Conservation (phyloP, 2,113 vertebrate species). For the Anser brachyrhynchus region DNA sequence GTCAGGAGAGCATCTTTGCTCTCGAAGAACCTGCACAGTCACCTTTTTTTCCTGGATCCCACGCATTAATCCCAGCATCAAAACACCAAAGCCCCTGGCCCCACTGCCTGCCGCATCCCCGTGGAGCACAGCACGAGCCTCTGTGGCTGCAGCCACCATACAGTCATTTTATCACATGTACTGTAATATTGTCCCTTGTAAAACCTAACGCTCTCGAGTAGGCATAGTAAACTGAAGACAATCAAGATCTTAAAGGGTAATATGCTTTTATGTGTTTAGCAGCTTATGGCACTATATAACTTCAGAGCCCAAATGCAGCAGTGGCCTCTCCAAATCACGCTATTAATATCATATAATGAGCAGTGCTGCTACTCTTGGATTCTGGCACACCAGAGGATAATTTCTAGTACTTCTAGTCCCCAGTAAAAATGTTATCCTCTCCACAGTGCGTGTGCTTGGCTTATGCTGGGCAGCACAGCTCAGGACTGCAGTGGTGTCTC, state of each 20-base stretch:
- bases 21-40: not conserved
- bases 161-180: slow-evolving; percentile 4
- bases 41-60: not conserved
- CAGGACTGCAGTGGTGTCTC: accelerated
- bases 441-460: not conserved
- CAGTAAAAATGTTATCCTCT: not conserved
- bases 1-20: not conserved
- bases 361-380: not conserved
- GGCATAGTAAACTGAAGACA: slow-evolving; percentile 29
- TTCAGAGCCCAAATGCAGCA: not conserved
- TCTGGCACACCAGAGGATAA: not conserved
- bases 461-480: not conserved
- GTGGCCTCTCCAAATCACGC: not conserved
- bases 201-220: slow-evolving; percentile 9
- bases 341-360: not conserved
- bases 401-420: not conserved
- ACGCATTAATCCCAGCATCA: not conserved
- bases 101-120: not conserved
- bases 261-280: slow-evolving; percentile 3
- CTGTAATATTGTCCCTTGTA: slow-evolving; percentile 10
- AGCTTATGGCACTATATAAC: not conserved
- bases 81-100: not conserved
- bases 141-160: not conserved
- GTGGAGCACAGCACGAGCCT: accelerated
- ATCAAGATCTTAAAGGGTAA: slow-evolving; percentile 7